phyloP scores from a whole-genome alignment of 2,888 invertebrate species.

The Antheraea yamamai region DNA sequence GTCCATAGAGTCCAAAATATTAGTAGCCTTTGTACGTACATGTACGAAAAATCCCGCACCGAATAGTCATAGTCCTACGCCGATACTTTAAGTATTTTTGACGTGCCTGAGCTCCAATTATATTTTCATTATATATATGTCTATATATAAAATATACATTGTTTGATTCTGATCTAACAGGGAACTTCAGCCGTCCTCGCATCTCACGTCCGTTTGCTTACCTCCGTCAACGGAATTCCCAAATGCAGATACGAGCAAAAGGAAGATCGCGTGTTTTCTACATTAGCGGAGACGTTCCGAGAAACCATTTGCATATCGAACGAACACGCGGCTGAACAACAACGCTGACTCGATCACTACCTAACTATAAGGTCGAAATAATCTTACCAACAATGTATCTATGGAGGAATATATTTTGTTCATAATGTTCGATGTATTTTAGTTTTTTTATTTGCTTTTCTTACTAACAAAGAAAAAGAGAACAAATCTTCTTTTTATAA shows the following conservation, averaged over 20 bases:
- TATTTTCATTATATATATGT: no score
- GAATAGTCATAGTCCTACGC: no score
- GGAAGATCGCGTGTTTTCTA: slow-evolving; percentile 45
- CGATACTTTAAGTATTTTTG: no score
- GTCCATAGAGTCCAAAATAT: no score
- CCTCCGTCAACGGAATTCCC: slow-evolving; percentile 53
- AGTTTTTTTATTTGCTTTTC: neutral
- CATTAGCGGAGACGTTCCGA: slow-evolving; percentile 59
- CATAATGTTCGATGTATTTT: neutral
- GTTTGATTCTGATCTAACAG: neutral
- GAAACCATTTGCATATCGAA: slow-evolving; percentile 72
- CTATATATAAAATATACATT: neutral
- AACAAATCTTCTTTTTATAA: no score
- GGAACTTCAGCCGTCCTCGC: neutral
- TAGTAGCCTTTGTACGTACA: no score
- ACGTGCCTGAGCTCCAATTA: no score
- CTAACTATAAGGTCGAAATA: neutral
- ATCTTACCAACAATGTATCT: neutral
- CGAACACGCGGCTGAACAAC: slow-evolving; percentile 25
- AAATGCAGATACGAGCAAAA: slow-evolving; percentile 56
- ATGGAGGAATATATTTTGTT: neutral
- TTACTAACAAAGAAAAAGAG: no score
- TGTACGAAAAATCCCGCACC: no score
- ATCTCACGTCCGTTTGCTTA: neutral
- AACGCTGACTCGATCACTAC: neutral